A percentile compares a stretch with the other conserved stretches of the same genome.
These are phyloP conservation scores for Dipodomys spectabilis DNA, from an alignment of 2,113 vertebrate genomes.

Conservation along the genomic window DNA sequence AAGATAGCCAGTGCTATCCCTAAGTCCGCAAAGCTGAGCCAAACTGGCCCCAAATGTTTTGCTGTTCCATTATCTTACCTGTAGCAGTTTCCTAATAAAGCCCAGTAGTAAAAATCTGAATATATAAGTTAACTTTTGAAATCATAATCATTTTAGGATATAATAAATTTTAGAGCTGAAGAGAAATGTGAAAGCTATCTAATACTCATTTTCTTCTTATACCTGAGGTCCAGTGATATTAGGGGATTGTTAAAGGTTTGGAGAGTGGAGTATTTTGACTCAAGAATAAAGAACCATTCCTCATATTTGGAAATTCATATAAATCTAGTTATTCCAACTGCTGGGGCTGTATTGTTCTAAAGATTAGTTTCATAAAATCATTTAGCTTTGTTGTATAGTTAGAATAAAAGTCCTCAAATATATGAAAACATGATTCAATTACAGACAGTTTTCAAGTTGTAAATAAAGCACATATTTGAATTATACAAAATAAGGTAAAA, in stretches of 20 bases:
- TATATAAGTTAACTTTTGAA: conserved; percentile 1
- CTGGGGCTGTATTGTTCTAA: not conserved
- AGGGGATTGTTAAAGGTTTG: not conserved
- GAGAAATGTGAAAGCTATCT: not conserved
- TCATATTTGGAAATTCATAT: not conserved
- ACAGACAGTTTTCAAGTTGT: too few species aligned
- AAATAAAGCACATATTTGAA: too few species aligned
- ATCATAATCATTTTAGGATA: not conserved
- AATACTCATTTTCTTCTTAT: not conserved
- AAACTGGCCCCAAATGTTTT: not conserved
- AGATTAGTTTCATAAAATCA: not conserved
- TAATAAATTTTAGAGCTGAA: conserved; percentile 13
- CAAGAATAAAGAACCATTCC: not conserved
- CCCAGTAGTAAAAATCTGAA: not conserved
- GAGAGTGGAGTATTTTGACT: not conserved
- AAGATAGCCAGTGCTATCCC: not conserved
- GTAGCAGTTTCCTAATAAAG: not conserved
- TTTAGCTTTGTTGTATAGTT: too few species aligned
- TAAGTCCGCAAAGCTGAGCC: not conserved
- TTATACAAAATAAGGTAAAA: not conserved
- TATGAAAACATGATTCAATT: too few species aligned
- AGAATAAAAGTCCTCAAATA: too few species aligned
- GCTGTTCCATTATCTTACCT: not conserved
- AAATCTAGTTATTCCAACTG: not conserved
- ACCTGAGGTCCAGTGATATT: not conserved